Evolutionary conservation across 2,888 invertebrate species (phyloP).

Genomic region (Eulithis testata): DNA sequence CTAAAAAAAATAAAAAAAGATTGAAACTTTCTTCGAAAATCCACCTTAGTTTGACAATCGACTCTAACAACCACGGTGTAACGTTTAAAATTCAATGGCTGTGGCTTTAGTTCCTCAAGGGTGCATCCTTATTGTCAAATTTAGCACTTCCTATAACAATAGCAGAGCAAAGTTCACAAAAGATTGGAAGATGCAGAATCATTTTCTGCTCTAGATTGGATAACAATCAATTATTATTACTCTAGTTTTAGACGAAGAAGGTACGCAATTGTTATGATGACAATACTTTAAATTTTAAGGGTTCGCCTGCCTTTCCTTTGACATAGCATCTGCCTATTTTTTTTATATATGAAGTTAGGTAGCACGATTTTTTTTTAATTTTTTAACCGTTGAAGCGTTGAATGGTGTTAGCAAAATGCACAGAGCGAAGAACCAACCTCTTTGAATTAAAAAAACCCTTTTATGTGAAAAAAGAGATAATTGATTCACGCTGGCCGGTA

Average conservation of each 20-base stretch:
- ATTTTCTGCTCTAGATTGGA: slow-evolving; percentile 70
- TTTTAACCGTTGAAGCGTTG: no score
- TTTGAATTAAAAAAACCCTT: no score
- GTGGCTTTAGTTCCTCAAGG: slow-evolving; percentile 39
- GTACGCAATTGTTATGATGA: slow-evolving; percentile 62
- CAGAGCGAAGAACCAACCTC: no score
- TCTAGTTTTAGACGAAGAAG: slow-evolving; percentile 58
- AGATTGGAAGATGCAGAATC: slow-evolving; percentile 41
- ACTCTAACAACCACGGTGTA: slow-evolving; percentile 24
- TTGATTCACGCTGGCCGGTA: no score
- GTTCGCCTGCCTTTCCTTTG: slow-evolving; percentile 51
- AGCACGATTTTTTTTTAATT: no score
- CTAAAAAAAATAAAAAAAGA: slow-evolving; percentile 56
- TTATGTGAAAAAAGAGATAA: no score
- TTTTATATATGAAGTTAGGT: slow-evolving; percentile 10
- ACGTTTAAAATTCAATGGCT: slow-evolving; percentile 21
- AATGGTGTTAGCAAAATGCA: no score
- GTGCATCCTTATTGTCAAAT: slow-evolving; percentile 57
- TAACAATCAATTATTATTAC: slow-evolving; percentile 67
- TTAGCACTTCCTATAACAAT: slow-evolving; percentile 77
- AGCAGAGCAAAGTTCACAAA: slow-evolving; percentile 54
- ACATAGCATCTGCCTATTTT: slow-evolving; percentile 62
- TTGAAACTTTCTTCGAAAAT: slow-evolving; percentile 54
- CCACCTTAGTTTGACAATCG: slow-evolving; percentile 33
- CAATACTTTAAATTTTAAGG: slow-evolving; percentile 68